phyloP scores from a whole-genome alignment of 2,797 vertebrate genomes.

The Enteromius anoplus region DNA sequence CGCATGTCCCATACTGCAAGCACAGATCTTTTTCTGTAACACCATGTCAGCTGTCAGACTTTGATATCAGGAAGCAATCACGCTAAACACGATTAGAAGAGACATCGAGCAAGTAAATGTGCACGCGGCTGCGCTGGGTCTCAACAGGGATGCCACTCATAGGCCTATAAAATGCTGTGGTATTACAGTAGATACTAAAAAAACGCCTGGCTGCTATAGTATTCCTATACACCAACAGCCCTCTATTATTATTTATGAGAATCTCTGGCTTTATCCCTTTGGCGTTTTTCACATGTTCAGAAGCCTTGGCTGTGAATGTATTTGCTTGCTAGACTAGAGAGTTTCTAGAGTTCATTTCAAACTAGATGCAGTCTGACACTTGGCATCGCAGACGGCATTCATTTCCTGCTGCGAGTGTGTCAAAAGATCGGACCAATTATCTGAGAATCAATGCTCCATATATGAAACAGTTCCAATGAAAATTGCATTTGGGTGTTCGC shows the following conservation, averaged over 20 bases:
- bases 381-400: neutral
- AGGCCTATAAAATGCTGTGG: neutral
- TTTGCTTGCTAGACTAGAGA: neutral
- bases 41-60: constrained; percentile 24
- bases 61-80: constrained; percentile 19
- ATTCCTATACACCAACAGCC: neutral
- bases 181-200: neutral
- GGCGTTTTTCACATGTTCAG: neutral
- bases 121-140: neutral
- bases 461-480: neutral
- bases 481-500: neutral
- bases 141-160: neutral
- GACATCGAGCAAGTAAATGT: neutral
- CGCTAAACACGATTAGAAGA: constrained; percentile 38
- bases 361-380: neutral
- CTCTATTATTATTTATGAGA: neutral
- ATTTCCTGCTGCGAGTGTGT: neutral
- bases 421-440: constrained; percentile 17
- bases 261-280: neutral
- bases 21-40: constrained; percentile 53
- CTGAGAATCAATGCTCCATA: neutral
- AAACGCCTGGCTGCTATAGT: neutral
- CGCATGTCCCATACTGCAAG: constrained; percentile 66
- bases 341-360: neutral
- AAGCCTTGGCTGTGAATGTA: neutral